Percentiles rank a stretch among this genome's conserved stretches.
Evolutionary conservation across 2,888 invertebrate species (phyloP).

Genomic region (Tigriopus californicus): DNA sequence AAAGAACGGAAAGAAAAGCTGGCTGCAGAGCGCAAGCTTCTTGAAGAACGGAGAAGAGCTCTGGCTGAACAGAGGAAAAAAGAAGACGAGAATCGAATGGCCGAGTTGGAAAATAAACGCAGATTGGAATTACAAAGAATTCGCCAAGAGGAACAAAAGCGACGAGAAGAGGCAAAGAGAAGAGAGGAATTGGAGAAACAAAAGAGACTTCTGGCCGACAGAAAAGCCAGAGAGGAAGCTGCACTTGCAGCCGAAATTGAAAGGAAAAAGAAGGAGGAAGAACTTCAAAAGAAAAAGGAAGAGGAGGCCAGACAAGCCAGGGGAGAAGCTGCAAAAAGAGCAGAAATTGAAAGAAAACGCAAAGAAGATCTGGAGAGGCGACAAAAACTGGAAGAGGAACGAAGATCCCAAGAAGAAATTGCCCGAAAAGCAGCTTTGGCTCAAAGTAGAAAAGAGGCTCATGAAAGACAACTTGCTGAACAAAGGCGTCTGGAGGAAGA

Average conservation of each 20-base stretch:
- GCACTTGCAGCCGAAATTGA: background rate
- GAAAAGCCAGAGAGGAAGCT: background rate
- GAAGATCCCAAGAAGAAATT: background rate
- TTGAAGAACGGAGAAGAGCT: background rate
- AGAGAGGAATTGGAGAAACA: background rate
- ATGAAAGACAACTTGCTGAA: background rate
- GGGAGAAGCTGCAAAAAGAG: background rate
- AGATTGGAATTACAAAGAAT: background rate
- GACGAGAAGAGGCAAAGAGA: background rate
- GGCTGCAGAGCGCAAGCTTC: background rate
- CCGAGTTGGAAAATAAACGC: background rate
- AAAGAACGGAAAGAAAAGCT: background rate
- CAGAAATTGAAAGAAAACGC: background rate
- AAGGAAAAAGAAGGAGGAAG: background rate
- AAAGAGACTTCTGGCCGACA: background rate
- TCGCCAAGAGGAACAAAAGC: background rate
- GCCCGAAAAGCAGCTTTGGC: background rate
- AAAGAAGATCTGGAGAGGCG: conserved; percentile 1
- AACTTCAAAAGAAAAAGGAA: background rate
- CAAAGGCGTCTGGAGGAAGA: conserved; percentile 1
- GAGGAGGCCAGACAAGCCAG: background rate
- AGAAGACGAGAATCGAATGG: background rate
- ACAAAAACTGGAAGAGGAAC: background rate
- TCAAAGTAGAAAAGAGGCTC: background rate
- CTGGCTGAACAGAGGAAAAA: background rate